Evolutionary conservation across 2,888 invertebrate genomes (phyloP).

Genomic region (Agrilus mali): DNA sequence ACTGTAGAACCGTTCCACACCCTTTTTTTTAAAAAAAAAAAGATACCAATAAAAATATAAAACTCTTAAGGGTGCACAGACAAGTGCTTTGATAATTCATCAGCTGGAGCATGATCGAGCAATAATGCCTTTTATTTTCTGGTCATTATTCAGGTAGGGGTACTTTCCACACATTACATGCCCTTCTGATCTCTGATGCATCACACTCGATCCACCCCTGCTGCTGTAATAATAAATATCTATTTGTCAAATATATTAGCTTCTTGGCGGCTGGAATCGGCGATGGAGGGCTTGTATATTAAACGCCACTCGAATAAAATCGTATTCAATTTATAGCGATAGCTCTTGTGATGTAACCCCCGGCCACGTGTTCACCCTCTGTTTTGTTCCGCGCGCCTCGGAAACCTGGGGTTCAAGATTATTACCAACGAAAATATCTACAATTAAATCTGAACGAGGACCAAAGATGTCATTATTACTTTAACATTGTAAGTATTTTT

Average conservation of each 20-base stretch:
- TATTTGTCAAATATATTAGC: slow-evolving; percentile 32
- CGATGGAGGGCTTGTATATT: slow-evolving; percentile 28
- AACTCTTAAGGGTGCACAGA: no score
- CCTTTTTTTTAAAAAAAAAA: no score
- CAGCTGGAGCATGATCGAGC: no score
- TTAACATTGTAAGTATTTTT: no score
- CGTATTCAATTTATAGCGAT: slow-evolving; percentile 32
- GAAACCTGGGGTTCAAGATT: not conserved
- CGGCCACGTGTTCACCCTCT: slow-evolving; percentile 11
- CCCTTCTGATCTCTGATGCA: not conserved
- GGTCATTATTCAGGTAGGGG: slow-evolving; percentile 9
- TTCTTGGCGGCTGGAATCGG: slow-evolving; percentile 22
- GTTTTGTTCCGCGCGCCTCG: not conserved
- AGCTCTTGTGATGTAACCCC: slow-evolving; percentile 22
- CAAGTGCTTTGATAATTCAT: no score
- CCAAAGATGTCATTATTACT: no score
- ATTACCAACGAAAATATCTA: not conserved
- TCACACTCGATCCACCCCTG: slow-evolving; percentile 9
- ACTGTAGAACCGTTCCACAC: no score
- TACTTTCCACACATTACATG: not conserved
- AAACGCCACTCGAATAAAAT: slow-evolving; percentile 30
- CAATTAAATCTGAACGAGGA: not conserved
- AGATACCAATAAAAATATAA: no score
- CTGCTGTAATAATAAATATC: slow-evolving; percentile 28
- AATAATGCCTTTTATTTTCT: no score